Base-by-base conservation (phyloP, 1,140 invertebrate species). In the Dryas iulia region DNA sequence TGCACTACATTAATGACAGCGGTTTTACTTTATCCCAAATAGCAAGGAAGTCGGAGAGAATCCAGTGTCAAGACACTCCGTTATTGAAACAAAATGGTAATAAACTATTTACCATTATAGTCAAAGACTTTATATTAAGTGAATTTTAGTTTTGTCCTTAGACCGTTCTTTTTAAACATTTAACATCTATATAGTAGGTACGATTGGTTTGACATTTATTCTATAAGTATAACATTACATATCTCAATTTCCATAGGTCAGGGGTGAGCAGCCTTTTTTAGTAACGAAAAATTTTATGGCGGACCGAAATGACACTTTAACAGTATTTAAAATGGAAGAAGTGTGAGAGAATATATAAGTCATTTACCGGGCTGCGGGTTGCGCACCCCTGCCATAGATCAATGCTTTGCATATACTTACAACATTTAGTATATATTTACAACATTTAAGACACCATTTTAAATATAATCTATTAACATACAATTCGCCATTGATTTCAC, bases 391-490 rank as follows among this genome's bases (percentile, higher is more conserved):
- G n/a, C n/a, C 14, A 6, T 47, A 18, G 39, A 21, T 10, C 3
- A n/a, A 47, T 47, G 21, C 6, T 21, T 47, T 47, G 14, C 18
- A 21, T 47, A 47, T 18, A 58, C 56, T 30, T 12, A 14, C 5
- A 47, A 47, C 39, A 47, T 47, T 47, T 47, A 47, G n/a, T 58
- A 30, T 58, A 58, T 31, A 58, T 58, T 31, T 58, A 58, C 56
- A 58, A 58, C 30, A 58, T 58, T 57, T 58, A 58, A 58, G 56
- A 58, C 56, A 58, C 56, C 26, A 58, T 58, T 31, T 58, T 18
- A 10, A 30, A 47, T 47, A 47, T 21, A 18, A 18, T 18, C 21
- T 7, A 47, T 47, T 47, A 47, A 21, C 5, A 47, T 47, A 47
- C 18, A 47, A 18, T 47, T 47, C 8, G 39, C 39, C 39, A 21